These are phyloP conservation scores for Drosophila borborema DNA, from an alignment of 2,888 invertebrate species.

Conservation along the genomic window DNA sequence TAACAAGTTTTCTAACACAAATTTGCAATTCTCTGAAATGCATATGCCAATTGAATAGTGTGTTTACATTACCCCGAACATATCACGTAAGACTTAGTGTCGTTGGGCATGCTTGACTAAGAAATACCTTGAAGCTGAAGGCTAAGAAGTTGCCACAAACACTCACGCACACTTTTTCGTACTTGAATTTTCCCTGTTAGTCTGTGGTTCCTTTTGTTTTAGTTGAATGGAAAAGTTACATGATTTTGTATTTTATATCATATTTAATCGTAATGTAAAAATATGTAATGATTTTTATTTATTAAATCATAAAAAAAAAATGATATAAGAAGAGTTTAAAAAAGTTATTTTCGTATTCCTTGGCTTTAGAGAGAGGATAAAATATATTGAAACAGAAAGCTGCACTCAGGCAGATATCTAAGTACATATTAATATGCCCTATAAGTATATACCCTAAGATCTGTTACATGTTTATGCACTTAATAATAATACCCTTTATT, in stretches of 20 bases:
- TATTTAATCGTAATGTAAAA: neutral
- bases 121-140: slow-evolving; percentile 3
- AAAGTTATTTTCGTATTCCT: too few species aligned
- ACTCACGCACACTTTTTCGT: neutral
- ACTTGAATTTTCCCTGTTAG: neutral
- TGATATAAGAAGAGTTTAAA: too few species aligned
- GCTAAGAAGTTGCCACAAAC: neutral
- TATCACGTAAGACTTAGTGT: neutral
- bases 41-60: neutral
- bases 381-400: too few species aligned
- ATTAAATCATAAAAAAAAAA: too few species aligned
- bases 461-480: neutral
- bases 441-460: neutral
- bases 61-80: neutral
- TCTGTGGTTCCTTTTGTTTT: neutral
- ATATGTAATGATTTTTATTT: too few species aligned
- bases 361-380: neutral
- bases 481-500: slow-evolving; percentile 1
- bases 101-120: neutral
- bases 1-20: slow-evolving; percentile 9
- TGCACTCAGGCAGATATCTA: too few species aligned
- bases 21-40: slow-evolving; percentile 4
- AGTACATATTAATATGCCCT: neutral
- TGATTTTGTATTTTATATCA: neutral
- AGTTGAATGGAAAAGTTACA: neutral